Conservation (phyloP, 1,140 invertebrate species). For the Drosophila melanogaster region Release_6_plus_ISO1_MT NT_037436.4:18111501-18112000, state of each 20-base stretch:
- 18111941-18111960: slow-evolving; percentile 17
- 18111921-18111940: not conserved
- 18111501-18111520: slow-evolving; percentile 36
- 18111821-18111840: slow-evolving; percentile 68
- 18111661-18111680: slow-evolving; percentile 66
- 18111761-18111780: slow-evolving; percentile 59
- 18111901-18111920: not conserved
- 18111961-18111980: not conserved
- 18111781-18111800: slow-evolving; percentile 59
- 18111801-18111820: slow-evolving; percentile 69
- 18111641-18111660: slow-evolving; percentile 60
- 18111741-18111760: slow-evolving; percentile 38
- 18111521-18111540: slow-evolving; percentile 71
- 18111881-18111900: slow-evolving; percentile 9
- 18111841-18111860: slow-evolving; percentile 66
- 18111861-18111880: slow-evolving; percentile 58
- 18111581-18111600: slow-evolving; percentile 54
- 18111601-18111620: slow-evolving; percentile 30
- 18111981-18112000: not conserved
- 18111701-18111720: slow-evolving; percentile 75
- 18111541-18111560: slow-evolving; percentile 65
- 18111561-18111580: slow-evolving; percentile 65
- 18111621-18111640: slow-evolving; percentile 61
- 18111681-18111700: slow-evolving; percentile 70
- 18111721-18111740: slow-evolving; percentile 69